Evolutionary conservation across 2,888 invertebrate species (phyloP), one percentile per base, ranked within the genome.

Genomic region (Crepidodera aurea): DNA sequence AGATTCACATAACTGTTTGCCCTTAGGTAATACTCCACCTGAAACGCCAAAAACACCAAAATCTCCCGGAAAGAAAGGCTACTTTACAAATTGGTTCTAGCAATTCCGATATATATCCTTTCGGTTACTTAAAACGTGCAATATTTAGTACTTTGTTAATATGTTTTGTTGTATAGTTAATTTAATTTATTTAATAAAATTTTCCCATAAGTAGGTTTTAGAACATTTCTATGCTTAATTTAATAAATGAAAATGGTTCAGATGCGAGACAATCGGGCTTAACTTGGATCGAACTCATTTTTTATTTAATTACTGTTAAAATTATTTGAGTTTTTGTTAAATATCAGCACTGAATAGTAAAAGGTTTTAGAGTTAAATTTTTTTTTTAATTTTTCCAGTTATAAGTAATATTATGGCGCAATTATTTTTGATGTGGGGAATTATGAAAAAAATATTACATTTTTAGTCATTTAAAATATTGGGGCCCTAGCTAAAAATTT

Each of bases 31-130:
- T 27, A 75, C 62, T 42, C 62, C 65, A 12, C 68, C 71, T 6
- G 54, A 37, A n/a, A 64, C 72, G 1, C 76, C 77, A 8, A 73
- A 70, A 55, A 64, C 74, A 2, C 77, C 78, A 6, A 75, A 77
- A 61, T 72, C 75, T 22, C 77, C 77, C 0, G 69, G 53, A 4
- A 78, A 77, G 65, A 75, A 69, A 54, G 76, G 78, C 4, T 79
- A 78, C 67, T 79, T 79, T 64, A 68, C 71, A 5, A 68, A 65
- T 50, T 78, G 78, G 78, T 79, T 78, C 71, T 78, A 73, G 37
- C 39, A 18, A 60, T 42, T 60, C 18, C 56, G 19, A 55, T 53
- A 19, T 64, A 37, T 8, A 19, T 3, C 39, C 3, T 13, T 0
- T 32, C 51, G 29, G n/a, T 57, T 60, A 19, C 44, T 40, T 46